These are phyloP conservation scores for Nemapogon koenigi DNA, from an alignment of 2,888 invertebrate genomes.

Conservation along the genomic window DNA sequence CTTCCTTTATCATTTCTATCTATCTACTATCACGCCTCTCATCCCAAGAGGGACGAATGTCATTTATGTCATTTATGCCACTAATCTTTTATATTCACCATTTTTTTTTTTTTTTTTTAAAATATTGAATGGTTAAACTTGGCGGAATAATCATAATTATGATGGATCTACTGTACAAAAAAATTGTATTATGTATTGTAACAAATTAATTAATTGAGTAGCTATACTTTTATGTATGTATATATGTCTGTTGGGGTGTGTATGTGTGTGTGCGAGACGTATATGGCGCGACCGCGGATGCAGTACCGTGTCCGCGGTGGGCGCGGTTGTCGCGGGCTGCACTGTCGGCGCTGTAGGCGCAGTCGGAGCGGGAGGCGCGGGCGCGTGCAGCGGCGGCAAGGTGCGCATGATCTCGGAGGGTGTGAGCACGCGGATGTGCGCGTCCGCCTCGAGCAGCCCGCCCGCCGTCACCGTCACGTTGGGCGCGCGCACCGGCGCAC, in stretches of 20 bases:
- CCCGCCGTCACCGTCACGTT: slow-evolving; percentile 73
- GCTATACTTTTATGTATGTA: no score
- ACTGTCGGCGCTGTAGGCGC: slow-evolving; percentile 11
- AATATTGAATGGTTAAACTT: no score
- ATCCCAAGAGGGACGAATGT: no score
- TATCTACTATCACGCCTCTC: no score
- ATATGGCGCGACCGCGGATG: background rate
- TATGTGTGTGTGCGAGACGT: background rate
- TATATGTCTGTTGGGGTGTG: slow-evolving; percentile 17
- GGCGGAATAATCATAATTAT: no score
- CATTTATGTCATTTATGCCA: no score
- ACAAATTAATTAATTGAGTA: no score
- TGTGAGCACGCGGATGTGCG: slow-evolving; percentile 87
- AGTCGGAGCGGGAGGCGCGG: slow-evolving; percentile 23
- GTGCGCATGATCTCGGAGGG: slow-evolving; percentile 92
- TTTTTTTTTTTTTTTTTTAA: no score
- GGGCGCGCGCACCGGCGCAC: slow-evolving; percentile 66
- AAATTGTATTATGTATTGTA: no score
- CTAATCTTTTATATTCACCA: no score
- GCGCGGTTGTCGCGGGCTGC: background rate
- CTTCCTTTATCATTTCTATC: no score
- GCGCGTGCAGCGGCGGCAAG: slow-evolving; percentile 72
- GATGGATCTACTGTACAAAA: no score
- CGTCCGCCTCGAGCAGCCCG: slow-evolving; percentile 70
- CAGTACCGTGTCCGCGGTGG: background rate